A percentile compares a stretch with the other conserved stretches of the same genome.
These are phyloP conservation scores for Philopotamus ludificatus DNA, from an alignment of 1,140 invertebrate species.

Conservation along the genomic window DNA sequence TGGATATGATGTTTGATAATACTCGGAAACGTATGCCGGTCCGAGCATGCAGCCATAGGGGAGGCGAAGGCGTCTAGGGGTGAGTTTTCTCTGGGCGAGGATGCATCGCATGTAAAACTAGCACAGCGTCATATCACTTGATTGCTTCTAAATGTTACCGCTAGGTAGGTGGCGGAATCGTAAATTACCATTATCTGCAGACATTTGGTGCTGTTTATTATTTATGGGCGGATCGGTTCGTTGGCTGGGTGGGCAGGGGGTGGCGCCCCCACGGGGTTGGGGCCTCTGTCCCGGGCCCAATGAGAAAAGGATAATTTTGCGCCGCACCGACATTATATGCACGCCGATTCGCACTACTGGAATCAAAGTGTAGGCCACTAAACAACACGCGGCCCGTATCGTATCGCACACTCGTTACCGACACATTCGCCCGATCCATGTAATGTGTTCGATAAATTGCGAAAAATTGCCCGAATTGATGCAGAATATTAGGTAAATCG, in stretches of 20 bases:
- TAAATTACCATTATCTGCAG: constrained; percentile 59
- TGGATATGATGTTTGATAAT: too few species aligned
- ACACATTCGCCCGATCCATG: constrained; percentile 1
- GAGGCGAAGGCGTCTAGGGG: neutral
- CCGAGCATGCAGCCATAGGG: neutral
- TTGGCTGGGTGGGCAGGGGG: constrained; percentile 42
- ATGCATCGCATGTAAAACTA: constrained; percentile 41
- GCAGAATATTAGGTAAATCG: too few species aligned
- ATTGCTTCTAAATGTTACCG: constrained; percentile 44
- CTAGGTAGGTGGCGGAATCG: constrained; percentile 47
- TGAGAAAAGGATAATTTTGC: constrained; percentile 43
- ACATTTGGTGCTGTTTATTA: constrained; percentile 55
- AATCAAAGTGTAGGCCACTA: too few species aligned
- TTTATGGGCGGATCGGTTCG: constrained; percentile 55
- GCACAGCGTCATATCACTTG: constrained; percentile 42
- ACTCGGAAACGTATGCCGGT: neutral
- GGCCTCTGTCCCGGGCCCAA: constrained; percentile 28
- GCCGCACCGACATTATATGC: constrained; percentile 37
- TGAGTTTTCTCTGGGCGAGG: neutral
- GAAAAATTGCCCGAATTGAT: too few species aligned
- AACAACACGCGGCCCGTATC: too few species aligned
- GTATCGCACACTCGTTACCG: neutral
- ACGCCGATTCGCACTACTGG: constrained; percentile 12
- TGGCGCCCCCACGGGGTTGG: constrained; percentile 24
- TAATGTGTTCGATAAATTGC: too few species aligned